These are phyloP conservation scores for Proisotoma minuta DNA, from an alignment of 2,888 invertebrate species.

Conservation along the genomic window DNA sequence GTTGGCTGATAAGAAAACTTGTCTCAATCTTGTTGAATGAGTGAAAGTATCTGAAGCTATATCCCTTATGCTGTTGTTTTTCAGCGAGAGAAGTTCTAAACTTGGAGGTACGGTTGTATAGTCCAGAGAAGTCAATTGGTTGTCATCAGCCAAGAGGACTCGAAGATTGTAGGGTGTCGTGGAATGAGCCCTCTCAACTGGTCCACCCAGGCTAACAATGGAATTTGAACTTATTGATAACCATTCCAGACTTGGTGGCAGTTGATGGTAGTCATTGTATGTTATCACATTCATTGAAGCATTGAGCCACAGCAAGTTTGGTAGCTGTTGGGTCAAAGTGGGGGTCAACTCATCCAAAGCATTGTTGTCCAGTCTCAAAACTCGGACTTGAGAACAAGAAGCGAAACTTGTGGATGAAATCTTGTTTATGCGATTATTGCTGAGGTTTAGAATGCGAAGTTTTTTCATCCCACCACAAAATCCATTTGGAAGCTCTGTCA, in stretches of 20 bases:
- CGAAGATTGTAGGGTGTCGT: slow-evolving; percentile 51
- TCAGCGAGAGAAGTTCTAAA: slow-evolving; percentile 80
- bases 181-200: slow-evolving; percentile 62
- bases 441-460: slow-evolving; percentile 76
- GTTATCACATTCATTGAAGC: slow-evolving; percentile 83
- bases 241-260: slow-evolving; percentile 78
- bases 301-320: slow-evolving; percentile 81
- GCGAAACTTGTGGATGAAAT: slow-evolving; percentile 80
- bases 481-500: slow-evolving; percentile 74
- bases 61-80: slow-evolving; percentile 76
- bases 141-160: slow-evolving; percentile 82
- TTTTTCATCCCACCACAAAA: slow-evolving; percentile 83
- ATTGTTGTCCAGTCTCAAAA: slow-evolving; percentile 81
- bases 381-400: slow-evolving; percentile 73
- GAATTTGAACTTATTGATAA: slow-evolving; percentile 62
- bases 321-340: slow-evolving; percentile 71
- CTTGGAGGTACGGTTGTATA: slow-evolving; percentile 83
- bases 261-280: slow-evolving; percentile 79
- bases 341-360: slow-evolving; percentile 84
- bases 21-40: slow-evolving; percentile 73
- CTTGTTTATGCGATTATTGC: slow-evolving; percentile 80
- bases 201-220: slow-evolving; percentile 28
- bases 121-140: slow-evolving; percentile 74
- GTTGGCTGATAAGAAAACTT: slow-evolving; percentile 88
- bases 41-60: slow-evolving; percentile 81